Evolutionary conservation across 2,797 vertebrate genomes (phyloP).

Genomic region (Enteromius argenteus): DNA sequence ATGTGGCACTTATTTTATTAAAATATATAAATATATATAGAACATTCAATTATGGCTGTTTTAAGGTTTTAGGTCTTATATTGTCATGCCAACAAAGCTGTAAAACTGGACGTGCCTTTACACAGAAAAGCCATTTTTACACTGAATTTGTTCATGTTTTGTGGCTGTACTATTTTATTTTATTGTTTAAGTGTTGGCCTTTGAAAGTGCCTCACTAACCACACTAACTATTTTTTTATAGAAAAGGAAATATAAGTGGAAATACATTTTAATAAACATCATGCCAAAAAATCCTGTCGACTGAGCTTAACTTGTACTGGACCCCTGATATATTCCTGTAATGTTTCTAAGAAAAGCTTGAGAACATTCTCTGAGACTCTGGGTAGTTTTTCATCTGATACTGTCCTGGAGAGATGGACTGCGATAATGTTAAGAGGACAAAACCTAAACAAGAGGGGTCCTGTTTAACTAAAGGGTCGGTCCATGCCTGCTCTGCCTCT

Average conservation of each 20-base stretch:
- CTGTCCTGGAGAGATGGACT: constrained; percentile 16
- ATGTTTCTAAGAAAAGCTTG: constrained; percentile 1
- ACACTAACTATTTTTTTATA: not conserved
- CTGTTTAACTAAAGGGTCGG: constrained; percentile 54
- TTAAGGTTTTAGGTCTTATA: not conserved
- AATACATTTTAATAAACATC: not conserved
- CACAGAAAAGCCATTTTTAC: not conserved
- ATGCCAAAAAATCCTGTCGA: not conserved
- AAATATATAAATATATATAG: too few species aligned
- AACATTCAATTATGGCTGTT: not conserved
- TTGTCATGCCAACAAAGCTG: not conserved
- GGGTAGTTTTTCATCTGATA: constrained; percentile 11
- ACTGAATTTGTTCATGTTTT: not conserved
- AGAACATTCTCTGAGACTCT: not conserved
- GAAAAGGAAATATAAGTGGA: not conserved
- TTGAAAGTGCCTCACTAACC: not conserved
- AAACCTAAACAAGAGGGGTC: constrained; percentile 45
- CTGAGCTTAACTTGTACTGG: not conserved
- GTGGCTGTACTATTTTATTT: not conserved
- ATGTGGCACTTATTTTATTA: not conserved
- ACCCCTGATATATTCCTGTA: not conserved
- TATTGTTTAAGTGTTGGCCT: not conserved
- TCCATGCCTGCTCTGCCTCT: constrained; percentile 9
- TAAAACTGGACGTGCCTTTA: not conserved
- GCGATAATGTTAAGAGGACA: constrained; percentile 35